phyloP scores from a whole-genome alignment of 2,113 vertebrate species.

The Mastomys natalensis region DNA sequence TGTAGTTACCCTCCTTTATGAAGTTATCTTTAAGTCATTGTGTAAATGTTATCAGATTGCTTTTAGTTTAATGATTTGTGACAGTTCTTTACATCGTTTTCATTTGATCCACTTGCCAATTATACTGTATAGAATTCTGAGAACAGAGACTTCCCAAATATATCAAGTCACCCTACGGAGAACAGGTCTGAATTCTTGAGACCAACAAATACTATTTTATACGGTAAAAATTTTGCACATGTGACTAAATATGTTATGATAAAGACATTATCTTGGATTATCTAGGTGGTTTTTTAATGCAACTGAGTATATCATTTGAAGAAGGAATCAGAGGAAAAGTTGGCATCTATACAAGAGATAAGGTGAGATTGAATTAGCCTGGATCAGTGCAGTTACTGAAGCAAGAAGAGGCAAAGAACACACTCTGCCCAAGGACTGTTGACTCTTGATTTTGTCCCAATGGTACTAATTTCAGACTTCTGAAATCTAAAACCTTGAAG shows the following conservation, averaged over 20 bases:
- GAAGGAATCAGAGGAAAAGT: not conserved
- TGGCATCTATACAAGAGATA: not conserved
- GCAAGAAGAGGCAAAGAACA: not conserved
- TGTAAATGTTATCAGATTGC: not conserved
- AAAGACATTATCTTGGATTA: not conserved
- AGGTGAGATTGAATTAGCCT: not conserved
- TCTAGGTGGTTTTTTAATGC: not conserved
- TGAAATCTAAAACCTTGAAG: not conserved
- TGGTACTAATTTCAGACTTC: not conserved
- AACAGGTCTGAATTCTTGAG: not conserved
- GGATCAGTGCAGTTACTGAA: not conserved
- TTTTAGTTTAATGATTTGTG: not conserved
- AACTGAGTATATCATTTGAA: not conserved
- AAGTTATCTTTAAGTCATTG: not conserved
- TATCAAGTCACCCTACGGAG: not conserved
- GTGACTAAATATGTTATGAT: not conserved
- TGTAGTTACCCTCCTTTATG: not conserved
- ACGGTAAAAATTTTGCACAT: not conserved
- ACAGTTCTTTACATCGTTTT: not conserved
- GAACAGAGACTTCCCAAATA: not conserved
- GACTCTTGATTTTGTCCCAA: not conserved
- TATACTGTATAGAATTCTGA: not conserved
- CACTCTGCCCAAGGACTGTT: not conserved
- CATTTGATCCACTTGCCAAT: not conserved
- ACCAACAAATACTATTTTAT: not conserved